Percentiles rank a stretch among this genome's conserved stretches.
phyloP scores from a whole-genome alignment of 2,113 vertebrate genomes.

The Thymallus thymallus region DNA sequence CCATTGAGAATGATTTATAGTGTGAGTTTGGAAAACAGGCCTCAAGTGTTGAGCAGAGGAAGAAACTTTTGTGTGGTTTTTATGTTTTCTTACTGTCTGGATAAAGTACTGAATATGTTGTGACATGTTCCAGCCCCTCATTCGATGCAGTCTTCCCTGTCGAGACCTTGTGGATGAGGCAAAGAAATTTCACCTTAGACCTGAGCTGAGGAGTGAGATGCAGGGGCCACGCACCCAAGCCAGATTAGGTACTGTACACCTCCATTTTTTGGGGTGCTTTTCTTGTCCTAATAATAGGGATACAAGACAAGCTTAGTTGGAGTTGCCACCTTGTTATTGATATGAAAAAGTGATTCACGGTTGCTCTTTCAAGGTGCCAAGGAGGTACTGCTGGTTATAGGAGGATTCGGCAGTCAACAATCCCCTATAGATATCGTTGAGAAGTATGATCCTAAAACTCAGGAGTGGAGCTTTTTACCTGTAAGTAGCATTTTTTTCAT shows the following conservation, averaged over 20 bases:
- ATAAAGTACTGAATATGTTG: slow-evolving; percentile 35
- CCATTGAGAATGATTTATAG: no score
- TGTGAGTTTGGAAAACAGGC: no score
- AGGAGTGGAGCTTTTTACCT: slow-evolving; percentile 96
- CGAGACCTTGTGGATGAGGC: slow-evolving; percentile 98
- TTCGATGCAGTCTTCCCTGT: slow-evolving; percentile 93
- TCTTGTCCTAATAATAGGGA: neutral
- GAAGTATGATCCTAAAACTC: slow-evolving; percentile 97
- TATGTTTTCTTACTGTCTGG: neutral
- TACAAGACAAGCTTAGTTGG: neutral
- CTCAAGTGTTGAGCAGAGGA: neutral
- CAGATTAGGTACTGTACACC: slow-evolving; percentile 81
- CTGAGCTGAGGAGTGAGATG: slow-evolving; percentile 96
- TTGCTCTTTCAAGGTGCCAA: slow-evolving; percentile 84
- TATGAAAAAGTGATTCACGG: slow-evolving; percentile 5
- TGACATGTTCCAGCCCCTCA: slow-evolving; percentile 82
- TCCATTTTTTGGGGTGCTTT: neutral
- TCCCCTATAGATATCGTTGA: slow-evolving; percentile 97
- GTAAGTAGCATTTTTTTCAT: slow-evolving; percentile 71
- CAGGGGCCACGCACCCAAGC: slow-evolving; percentile 94
- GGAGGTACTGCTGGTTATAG: slow-evolving; percentile 94
- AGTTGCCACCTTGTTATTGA: slow-evolving; percentile 17
- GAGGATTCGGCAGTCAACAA: slow-evolving; percentile 96
- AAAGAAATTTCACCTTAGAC: slow-evolving; percentile 97
- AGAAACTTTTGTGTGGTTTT: slow-evolving; percentile 21